Evolutionary conservation across 2,797 vertebrate genomes (phyloP).

Genomic region (Cryptoprocta ferox): DNA sequence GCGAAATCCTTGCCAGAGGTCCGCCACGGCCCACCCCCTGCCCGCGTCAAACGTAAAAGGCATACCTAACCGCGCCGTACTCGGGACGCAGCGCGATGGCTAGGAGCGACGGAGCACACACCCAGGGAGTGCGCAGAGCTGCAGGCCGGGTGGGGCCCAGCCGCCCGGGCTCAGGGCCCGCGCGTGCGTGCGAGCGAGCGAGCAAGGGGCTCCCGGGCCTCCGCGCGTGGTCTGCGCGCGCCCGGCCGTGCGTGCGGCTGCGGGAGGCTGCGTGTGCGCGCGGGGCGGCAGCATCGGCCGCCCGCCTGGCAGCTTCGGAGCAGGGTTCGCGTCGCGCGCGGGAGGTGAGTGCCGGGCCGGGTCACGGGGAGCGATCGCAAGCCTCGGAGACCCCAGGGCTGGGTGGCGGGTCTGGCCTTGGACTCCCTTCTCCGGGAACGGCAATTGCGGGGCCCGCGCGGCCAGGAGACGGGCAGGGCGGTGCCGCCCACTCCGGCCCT

Average conservation of each 20-base stretch:
- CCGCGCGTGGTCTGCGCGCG: constrained; percentile 24
- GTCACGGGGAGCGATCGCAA: accelerated
- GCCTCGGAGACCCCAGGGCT: accelerated
- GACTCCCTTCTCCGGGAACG: neutral
- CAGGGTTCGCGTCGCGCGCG: accelerated
- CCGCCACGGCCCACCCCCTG: neutral
- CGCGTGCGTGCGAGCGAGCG: neutral
- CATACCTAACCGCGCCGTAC: accelerated
- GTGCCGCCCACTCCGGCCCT: neutral
- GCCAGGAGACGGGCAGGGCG: neutral
- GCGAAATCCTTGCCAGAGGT: neutral
- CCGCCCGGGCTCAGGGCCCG: neutral
- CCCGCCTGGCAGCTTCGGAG: neutral
- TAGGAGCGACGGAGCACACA: accelerated
- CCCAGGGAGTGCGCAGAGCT: accelerated
- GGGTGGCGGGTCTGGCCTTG: neutral
- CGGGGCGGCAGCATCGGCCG: neutral
- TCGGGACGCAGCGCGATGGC: accelerated
- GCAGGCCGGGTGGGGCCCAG: neutral
- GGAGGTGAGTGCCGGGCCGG: neutral
- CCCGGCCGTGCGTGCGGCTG: constrained; percentile 30
- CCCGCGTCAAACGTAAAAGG: neutral
- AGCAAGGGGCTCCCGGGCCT: neutral
- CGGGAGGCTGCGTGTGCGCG: constrained; percentile 32
- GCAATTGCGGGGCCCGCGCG: accelerated